A percentile compares a stretch with the other conserved stretches of the same genome.
phyloP scores from a whole-genome alignment of 2,888 invertebrate genomes.

The Isoperla grammatica region DNA sequence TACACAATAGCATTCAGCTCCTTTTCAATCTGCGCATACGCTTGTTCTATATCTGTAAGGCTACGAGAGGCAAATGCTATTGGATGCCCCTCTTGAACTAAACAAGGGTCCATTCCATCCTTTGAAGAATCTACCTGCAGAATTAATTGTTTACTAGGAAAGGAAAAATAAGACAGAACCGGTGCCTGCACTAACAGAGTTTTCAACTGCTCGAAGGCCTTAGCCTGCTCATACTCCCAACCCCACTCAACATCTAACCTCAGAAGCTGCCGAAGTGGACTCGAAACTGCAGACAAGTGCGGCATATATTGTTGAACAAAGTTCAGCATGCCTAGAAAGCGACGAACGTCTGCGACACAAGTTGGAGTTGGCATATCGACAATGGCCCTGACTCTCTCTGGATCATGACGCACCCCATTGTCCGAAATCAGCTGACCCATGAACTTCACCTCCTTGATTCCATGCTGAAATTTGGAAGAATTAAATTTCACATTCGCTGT shows the following conservation, averaged over 20 bases:
- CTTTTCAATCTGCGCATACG: background rate
- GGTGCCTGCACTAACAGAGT: constrained; percentile 5
- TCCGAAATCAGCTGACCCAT: constrained; percentile 34
- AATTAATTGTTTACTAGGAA: constrained; percentile 13
- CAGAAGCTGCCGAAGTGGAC: too few species aligned
- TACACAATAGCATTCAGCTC: constrained; percentile 4
- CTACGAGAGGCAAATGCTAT: constrained; percentile 16
- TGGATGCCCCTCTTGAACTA: constrained; percentile 9
- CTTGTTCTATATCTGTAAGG: background rate
- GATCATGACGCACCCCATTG: too few species aligned
- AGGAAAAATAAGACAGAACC: constrained; percentile 27
- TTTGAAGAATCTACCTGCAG: constrained; percentile 18
- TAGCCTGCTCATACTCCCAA: too few species aligned
- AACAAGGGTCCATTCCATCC: constrained; percentile 17
- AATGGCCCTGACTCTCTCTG: too few species aligned
- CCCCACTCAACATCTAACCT: too few species aligned
- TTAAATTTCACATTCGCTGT: constrained; percentile 34
- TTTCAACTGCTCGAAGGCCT: too few species aligned
- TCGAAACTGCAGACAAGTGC: too few species aligned
- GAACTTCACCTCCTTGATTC: constrained; percentile 34
- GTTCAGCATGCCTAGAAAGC: too few species aligned
- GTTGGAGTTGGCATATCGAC: too few species aligned
- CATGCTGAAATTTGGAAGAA: background rate
- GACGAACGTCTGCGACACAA: too few species aligned
- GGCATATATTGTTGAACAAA: too few species aligned